Percentiles rank a stretch among this genome's conserved stretches.
These are phyloP conservation scores for Drosophila tanythrix DNA, from an alignment of 2,888 invertebrate genomes.

Conservation along the genomic window DNA sequence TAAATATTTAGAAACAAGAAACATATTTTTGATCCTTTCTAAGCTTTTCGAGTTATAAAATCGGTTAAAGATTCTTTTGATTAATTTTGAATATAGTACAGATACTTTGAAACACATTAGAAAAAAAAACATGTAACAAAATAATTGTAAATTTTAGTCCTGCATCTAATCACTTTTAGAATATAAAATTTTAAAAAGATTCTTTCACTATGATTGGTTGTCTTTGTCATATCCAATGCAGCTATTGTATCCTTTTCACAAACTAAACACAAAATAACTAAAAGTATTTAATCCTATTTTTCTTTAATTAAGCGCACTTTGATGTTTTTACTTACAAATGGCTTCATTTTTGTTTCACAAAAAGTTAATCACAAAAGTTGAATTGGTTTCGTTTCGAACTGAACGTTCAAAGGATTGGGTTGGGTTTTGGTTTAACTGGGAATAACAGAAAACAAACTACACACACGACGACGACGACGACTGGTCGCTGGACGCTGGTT, in stretches of 20 bases:
- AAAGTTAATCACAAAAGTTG: slow-evolving; percentile 67
- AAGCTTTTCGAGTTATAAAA: not conserved
- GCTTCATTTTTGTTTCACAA: slow-evolving; percentile 79
- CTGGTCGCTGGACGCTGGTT: slow-evolving; percentile 75
- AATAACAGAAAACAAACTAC: slow-evolving; percentile 57
- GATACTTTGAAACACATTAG: not conserved
- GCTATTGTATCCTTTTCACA: slow-evolving; percentile 7
- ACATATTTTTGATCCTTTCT: not conserved
- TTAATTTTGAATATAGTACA: not conserved
- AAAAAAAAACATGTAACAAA: not conserved
- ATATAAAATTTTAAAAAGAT: not conserved
- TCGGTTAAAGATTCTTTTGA: not conserved
- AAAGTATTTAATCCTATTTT: slow-evolving; percentile 2
- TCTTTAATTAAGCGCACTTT: not conserved
- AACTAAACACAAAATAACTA: not conserved
- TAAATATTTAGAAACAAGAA: not conserved
- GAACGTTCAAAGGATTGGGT: slow-evolving; percentile 32
- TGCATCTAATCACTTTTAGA: not conserved
- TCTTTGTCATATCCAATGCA: not conserved
- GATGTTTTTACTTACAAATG: slow-evolving; percentile 82
- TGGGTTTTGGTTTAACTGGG: slow-evolving; percentile 30
- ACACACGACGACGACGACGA: slow-evolving; percentile 69
- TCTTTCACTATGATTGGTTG: not conserved
- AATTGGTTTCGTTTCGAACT: slow-evolving; percentile 49
- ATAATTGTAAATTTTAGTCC: not conserved